Base-by-base conservation (phyloP, 2,888 invertebrate species). In the Salpingus planirostris region DNA sequence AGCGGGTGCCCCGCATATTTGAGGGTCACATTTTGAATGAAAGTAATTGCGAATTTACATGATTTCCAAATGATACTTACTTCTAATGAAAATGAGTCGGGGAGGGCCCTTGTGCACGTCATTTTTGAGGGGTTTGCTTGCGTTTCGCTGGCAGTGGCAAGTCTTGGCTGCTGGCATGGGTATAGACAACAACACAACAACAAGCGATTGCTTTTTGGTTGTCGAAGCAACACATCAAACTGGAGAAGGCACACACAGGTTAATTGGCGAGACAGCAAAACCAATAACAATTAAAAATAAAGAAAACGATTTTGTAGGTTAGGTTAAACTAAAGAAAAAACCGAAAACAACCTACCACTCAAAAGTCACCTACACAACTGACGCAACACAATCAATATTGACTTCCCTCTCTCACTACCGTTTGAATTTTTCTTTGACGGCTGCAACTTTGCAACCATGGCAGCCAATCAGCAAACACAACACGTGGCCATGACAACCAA, bases 311-410 rank as follows among this genome's bases (percentile, higher is more conserved):
- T 47, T 52, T 49, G 46, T n/a, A 55, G 54, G 54, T 55, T 55
- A 55, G 48, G 41, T 43, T 39, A 46, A 47, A 45, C 48, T n/a
- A n/a, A n/a, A n/a, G n/a, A n/a, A n/a, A n/a, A 43, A 42, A 27
- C 14, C 21, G 39, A 52, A 53, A 46, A 41, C 47, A 53, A 54
- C 57, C 57, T 58, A 56, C 57, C 55, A 50, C 52, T 52, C 47
- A 47, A 52, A 49, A 54, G 47, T 49, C 53, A 49, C 43, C 49
- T 44, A 47, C 46, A 46, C 49, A 50, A 56, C 57, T 57, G 52
- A n/a, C n/a, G n/a, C n/a, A 54, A 52, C 46, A 30, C 44, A 50
- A 50, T 49, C 49, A 44, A 51, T 50, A 46, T 49, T 45, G n/a
- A n/a, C n/a, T n/a, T 45, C 39, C 43, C 46, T 54, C 48, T 46